Evolutionary conservation across 2,797 vertebrate genomes (phyloP), one percentile per base, ranked within the genome.

Genomic region (Knipowitschia caucasica): DNA sequence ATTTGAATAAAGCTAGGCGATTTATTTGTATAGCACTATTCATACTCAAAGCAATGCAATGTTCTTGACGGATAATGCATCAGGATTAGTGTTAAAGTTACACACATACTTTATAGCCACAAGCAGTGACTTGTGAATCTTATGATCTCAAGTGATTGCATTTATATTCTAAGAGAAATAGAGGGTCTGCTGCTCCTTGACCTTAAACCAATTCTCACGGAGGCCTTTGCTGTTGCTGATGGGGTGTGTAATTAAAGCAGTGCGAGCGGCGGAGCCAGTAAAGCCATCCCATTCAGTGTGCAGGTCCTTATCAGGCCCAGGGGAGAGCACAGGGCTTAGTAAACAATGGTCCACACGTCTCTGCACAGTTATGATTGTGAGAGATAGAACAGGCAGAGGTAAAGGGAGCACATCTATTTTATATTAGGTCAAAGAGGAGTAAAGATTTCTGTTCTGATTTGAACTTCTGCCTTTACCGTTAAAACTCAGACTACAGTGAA

Each of bases 181-280:
- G 26, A 46, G 58, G 52, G 65, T 77, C 71, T 50, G 47, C 55
- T 71, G 67, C 58, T 65, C 70, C 66, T 64, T 84, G 81, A 87
- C 86, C 83, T 86, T 86, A 75, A 71, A 59, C 67, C 73, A 73
- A 71, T 24, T 33, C 56, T 69, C 60, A 59, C 34, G 53, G 56
- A 78, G 59, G 64, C 57, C 60, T 57, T 63, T 50, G 36, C 62
- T 71, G 74, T 72, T 61, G 54, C 73, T 50, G 67, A 75, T 63
- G 58, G 46, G 59, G 63, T 65, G 61, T 69, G 78, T 89, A 88
- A 91, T 91, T 90, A 91, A 86, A 86, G 77, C 85, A 81, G 81
- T 51, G 75, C 27, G 73, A 75, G 78, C 66, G 75, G 71, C 63
- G 60, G 75, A 80, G 73, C 78, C 69, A 71, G 78, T 85, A 87